Percentiles rank a stretch among this genome's conserved stretches.
Conservation (phyloP, 2,113 vertebrate species). For the Anguilla rostrata region DNA sequence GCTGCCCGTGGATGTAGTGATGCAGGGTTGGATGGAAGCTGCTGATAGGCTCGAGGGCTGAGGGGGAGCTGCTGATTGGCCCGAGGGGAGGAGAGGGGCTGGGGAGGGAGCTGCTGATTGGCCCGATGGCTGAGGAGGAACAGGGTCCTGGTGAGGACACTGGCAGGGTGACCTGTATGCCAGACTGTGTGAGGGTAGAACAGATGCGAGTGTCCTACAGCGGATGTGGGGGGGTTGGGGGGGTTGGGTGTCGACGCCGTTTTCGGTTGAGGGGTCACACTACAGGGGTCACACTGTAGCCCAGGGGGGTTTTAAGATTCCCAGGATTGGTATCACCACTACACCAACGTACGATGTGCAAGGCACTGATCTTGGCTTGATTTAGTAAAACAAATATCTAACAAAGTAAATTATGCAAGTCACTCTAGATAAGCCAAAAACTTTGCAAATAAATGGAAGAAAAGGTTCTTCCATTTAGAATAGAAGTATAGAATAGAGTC, state of each 20-base stretch:
- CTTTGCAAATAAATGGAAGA: too few species aligned
- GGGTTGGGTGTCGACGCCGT: conserved; percentile 39
- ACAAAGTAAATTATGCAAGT: neutral
- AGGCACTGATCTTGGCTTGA: too few species aligned
- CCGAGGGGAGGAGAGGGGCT: too few species aligned
- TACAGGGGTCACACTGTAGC: conserved; percentile 57
- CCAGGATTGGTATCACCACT: too few species aligned
- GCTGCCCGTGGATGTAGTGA: neutral
- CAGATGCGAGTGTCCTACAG: neutral
- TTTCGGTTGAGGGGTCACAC: conserved; percentile 60
- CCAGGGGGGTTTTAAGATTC: conserved; percentile 34
- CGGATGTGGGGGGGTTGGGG: conserved; percentile 10
- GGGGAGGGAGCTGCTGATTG: neutral
- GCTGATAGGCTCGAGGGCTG: neutral
- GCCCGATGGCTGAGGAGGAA: neutral
- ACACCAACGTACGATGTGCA: neutral
- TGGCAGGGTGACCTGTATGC: neutral
- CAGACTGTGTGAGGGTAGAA: neutral
- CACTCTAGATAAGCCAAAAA: too few species aligned
- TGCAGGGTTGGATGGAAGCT: neutral
- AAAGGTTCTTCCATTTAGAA: too few species aligned
- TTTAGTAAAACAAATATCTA: too few species aligned
- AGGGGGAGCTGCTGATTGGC: neutral
- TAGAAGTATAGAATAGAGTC: too few species aligned
- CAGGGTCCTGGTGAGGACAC: neutral